Base-by-base conservation (phyloP, 2,113 vertebrate species). In the Pimephales promelas region DNA sequence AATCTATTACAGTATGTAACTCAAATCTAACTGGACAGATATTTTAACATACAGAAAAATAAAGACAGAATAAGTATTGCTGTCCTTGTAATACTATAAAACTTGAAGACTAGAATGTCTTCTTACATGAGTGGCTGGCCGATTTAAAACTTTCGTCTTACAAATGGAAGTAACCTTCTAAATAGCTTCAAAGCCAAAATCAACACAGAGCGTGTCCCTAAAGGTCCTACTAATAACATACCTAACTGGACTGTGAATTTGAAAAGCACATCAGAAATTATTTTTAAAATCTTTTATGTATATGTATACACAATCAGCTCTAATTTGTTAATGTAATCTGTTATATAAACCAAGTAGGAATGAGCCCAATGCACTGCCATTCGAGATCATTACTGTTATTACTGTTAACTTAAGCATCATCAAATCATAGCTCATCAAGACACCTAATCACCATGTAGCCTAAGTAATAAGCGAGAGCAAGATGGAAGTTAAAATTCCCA, bases 301-400 rank as follows among this genome's bases (percentile, higher is more conserved):
- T 14, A n/a, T n/a, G n/a, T n/a, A n/a, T n/a, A 78, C n/a, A 78
- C 11, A 57, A 57, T 76, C 54, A 40, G 52, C 31, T 59, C 34
- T 57, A 77, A 77, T 77, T 59, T 76, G 74, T 57, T 57, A 11
- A 77, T 24, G 54, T 59, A 77, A 57, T 14, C 3, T 14, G 52
- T 77, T 77, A 40, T 18, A 56, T 56, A 36, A 36, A 76, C 26
- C 10, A 52, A 43, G 10, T 24, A 73, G 22, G 13, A 52, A 14
- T 47, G 45, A 47, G 13, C 1, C 45, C 0, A 10, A 36, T 11
- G 13, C 14, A 47, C 45, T 47, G 47, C 26, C 5, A 52, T 36
- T 76, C 2, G 0, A 76, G 40, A 24, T 26, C 43, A 47, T 40
- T 57, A 57, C 52, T 76, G 73, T 34, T 36, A 36, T 34, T 56